These are phyloP conservation scores for Gryon sp. DNA, from an alignment of 1,140 invertebrate species.

Conservation along the genomic window DNA sequence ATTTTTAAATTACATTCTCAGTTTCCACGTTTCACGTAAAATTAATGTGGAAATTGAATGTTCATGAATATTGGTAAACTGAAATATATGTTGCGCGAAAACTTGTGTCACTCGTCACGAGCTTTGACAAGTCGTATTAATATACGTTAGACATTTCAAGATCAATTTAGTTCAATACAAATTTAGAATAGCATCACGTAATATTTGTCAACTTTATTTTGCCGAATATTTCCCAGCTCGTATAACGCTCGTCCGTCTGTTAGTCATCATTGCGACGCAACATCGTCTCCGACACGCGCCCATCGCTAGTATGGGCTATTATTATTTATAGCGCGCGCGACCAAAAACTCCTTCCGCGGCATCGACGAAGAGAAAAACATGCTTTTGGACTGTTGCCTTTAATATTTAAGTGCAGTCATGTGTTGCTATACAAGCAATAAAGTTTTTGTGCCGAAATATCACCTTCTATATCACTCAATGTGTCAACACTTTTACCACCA, in stretches of 20 bases:
- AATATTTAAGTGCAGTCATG: conserved; percentile 63
- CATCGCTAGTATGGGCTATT: conserved; percentile 38
- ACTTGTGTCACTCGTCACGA: conserved; percentile 16
- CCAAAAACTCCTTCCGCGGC: conserved; percentile 62
- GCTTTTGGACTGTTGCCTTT: conserved; percentile 50
- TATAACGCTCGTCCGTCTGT: conserved; percentile 33
- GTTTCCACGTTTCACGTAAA: background rate
- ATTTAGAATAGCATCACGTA: conserved; percentile 44
- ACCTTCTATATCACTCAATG: conserved; percentile 47
- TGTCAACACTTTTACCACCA: conserved; percentile 41
- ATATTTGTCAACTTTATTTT: conserved; percentile 54
- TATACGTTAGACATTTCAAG: conserved; percentile 27
- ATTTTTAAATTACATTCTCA: no score
- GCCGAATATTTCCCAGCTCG: conserved; percentile 10
- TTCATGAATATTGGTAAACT: conserved; percentile 11
- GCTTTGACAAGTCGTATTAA: conserved; percentile 27
- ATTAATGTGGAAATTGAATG: conserved; percentile 3
- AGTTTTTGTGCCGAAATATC: conserved; percentile 48
- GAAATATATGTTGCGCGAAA: conserved; percentile 20
- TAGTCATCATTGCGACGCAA: conserved; percentile 42
- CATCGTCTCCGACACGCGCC: conserved; percentile 31
- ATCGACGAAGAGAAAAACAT: conserved; percentile 42
- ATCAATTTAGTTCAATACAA: conserved; percentile 43
- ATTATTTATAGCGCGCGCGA: conserved; percentile 70
- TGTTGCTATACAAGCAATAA: conserved; percentile 53